Evolutionary conservation across 2,113 vertebrate genomes (phyloP), one percentile per base, ranked within the genome.

Genomic region (Nyctereutes procyonoides): DNA sequence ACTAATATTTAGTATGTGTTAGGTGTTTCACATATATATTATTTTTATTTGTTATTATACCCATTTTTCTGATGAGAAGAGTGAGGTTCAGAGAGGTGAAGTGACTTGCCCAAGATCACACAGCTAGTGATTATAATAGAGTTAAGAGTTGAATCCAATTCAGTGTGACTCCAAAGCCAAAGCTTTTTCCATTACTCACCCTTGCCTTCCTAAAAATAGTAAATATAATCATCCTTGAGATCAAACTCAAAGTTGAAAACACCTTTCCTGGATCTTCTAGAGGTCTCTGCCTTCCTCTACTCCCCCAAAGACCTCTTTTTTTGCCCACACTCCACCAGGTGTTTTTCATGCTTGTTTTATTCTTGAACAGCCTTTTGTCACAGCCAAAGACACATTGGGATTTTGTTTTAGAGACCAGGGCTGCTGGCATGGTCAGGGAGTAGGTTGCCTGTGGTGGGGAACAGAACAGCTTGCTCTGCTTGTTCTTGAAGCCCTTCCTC

Each of bases 401-500:
- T 60, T 97, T 95, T 95, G 80, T 62, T 87, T 90, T 69, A 30
- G 76, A 93, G 80, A 65, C 92, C 8, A 22, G 67, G 51, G 81
- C 56, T 92, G 32, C 51, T 30, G 77, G 76, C 51, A 15, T 2
- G 74, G 93, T 76, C 86, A 35, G 90, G 63, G 63, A 63, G n/a
- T 5, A 30, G 67, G 76, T n/a, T 0, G 28, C 95, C 89, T 43
- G 56, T 8, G 15, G 85, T 1, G 77, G 96, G 62, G 87, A 88
- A 65, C 51, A 63, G 89, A 74, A 93, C 93, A 53, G 81, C 81
- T 28, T n/a, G 90, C 94, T 92, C 63, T 63, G 15, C 43, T 15
- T 28, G 53, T 86, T 65, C 38, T 69, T 26, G 15, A 2, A 17
- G 90, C 28, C 55, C 63, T 76, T 32, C 22, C 28, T 69, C 84